Evolutionary conservation across 2,797 vertebrate genomes (phyloP), one percentile per base, ranked within the genome.

Genomic region (Arctocebus calabarensis): DNA sequence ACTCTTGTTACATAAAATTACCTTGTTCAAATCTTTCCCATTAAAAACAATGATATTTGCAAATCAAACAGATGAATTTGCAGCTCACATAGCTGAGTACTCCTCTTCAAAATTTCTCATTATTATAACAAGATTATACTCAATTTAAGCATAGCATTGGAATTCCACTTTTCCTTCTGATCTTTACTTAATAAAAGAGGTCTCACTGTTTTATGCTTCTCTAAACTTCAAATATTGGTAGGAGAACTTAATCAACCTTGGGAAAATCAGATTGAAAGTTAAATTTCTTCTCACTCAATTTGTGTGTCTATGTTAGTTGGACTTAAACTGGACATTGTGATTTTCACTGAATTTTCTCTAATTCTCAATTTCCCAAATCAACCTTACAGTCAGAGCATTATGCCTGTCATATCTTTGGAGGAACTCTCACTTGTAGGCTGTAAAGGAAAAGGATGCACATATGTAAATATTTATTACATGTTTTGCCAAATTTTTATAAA

Each of bases 1-100:
- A 61, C 43, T 64, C 57, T 84, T 55, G 37, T 95, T 92, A 40
- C 79, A 96, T 92, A 84, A 95, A 96, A 96, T 97, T 94, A 79
- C 83, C 61, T 94, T 94, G 68, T 82, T 96, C 71, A 87, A 57
- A 90, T 79, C 7, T 95, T 97, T 96, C 0, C 86, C 79, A 88
- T 94, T 96, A 77, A 90, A 96, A 88, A 48, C 78, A 87, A 52
- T 84, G 10, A 84, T 93, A 96, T 37, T 95, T 96, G 73, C 94
- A 71, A 97, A 94, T 66, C 85, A 94, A 89, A 92, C 22, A 96
- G 57, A 96, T 17, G 14, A 90, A 55, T 87, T 77, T 59, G 25
- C 52, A 92, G 37, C 55, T 91, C 57, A 81, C 61, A 90, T 37
- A 81, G 84, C 34, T 45, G 92, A 95, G 55, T 62, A 86, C 5